phyloP scores from a whole-genome alignment of 2,113 vertebrate species.

The Labeo rohita region DNA sequence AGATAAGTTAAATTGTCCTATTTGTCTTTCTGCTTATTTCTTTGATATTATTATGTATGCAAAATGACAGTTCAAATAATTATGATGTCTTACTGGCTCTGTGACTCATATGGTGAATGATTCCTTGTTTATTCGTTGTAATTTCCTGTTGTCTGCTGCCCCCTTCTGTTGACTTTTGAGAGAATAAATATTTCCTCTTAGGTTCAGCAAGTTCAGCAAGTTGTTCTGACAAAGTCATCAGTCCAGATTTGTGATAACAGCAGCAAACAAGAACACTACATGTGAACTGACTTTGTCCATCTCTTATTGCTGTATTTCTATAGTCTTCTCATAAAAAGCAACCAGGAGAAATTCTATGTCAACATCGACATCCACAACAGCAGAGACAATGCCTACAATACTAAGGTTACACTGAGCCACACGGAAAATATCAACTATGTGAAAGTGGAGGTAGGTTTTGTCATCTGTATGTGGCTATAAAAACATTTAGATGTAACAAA shows the following conservation, averaged over 20 bases:
- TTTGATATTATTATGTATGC: not conserved
- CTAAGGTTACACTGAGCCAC: constrained; percentile 83
- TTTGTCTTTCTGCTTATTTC: not conserved
- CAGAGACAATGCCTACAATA: constrained; percentile 93
- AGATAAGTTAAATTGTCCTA: not conserved
- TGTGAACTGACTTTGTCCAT: not conserved
- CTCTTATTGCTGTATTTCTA: constrained; percentile 31
- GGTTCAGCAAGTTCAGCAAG: not conserved
- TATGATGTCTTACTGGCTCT: not conserved
- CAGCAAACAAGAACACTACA: not conserved
- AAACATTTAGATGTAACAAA: not conserved
- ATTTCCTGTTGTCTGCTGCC: constrained; percentile 5
- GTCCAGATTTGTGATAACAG: not conserved
- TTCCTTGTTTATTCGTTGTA: not conserved
- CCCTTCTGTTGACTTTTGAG: constrained; percentile 22
- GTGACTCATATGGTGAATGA: not conserved
- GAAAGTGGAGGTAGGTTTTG: constrained; percentile 86
- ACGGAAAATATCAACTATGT: constrained; percentile 91
- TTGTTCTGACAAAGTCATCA: not conserved
- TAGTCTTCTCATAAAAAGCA: constrained; percentile 80
- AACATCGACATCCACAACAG: constrained; percentile 82
- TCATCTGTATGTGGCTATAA: not conserved
- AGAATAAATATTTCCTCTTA: not conserved
- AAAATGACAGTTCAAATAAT: not conserved
- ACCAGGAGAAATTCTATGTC: constrained; percentile 83